Conservation (phyloP, 2,888 invertebrate species). For the Cryptocephalus primarius region DNA sequence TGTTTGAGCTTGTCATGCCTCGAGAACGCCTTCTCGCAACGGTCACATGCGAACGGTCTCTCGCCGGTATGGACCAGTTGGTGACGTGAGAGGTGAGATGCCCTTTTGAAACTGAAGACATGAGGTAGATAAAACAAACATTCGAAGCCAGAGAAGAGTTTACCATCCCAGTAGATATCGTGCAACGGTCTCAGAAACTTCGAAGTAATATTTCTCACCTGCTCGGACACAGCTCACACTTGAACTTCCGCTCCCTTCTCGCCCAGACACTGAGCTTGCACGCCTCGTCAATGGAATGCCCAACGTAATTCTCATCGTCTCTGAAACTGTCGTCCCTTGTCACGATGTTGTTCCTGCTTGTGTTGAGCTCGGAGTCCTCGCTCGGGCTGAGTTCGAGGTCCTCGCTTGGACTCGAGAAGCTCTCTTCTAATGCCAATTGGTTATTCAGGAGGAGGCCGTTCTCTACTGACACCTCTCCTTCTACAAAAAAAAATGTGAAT, state of each 20-base stretch:
- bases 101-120: constrained; percentile 48
- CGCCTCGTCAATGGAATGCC: constrained; percentile 8
- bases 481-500: too few species aligned
- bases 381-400: too few species aligned
- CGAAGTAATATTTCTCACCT: constrained; percentile 14
- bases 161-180: too few species aligned
- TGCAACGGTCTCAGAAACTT: too few species aligned
- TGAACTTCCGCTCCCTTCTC: constrained; percentile 26
- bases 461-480: too few species aligned
- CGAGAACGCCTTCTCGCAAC: constrained; percentile 60
- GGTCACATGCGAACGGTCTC: constrained; percentile 55
- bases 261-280: constrained; percentile 21
- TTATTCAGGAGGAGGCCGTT: too few species aligned
- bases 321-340: constrained; percentile 1
- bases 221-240: constrained; percentile 28
- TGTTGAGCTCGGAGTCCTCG: too few species aligned
- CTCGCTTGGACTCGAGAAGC: too few species aligned
- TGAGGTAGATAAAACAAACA: constrained; percentile 1
- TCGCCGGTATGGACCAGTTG: constrained; percentile 62
- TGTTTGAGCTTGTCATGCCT: constrained; percentile 62
- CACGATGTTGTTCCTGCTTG: too few species aligned
- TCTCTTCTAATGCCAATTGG: too few species aligned
- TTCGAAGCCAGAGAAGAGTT: too few species aligned
- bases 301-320: constrained; percentile 5
- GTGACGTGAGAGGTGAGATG: constrained; percentile 58